Evolutionary conservation across 1,140 invertebrate species (phyloP).

Genomic region (Proctacanthus coquilletti): DNA sequence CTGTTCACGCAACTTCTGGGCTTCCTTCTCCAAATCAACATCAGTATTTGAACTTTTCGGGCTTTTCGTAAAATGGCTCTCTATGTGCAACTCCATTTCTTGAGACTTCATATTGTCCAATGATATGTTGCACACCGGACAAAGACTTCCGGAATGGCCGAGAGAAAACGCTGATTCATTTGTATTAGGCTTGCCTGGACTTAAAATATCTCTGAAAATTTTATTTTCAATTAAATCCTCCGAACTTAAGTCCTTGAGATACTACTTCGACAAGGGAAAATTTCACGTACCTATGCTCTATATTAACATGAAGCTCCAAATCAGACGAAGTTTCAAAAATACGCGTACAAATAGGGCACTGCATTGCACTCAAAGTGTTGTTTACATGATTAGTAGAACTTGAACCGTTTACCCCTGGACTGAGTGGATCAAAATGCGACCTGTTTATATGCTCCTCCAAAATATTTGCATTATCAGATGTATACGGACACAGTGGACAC

Average conservation of each 20-base stretch:
- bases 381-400: not conserved
- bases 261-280: no score
- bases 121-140: conserved; percentile 33
- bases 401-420: conserved; percentile 39
- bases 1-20: conserved; percentile 53
- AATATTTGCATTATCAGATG: conserved; percentile 51
- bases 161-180: not conserved
- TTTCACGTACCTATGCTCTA: conserved; percentile 60
- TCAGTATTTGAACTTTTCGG: conserved; percentile 5
- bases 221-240: conserved; percentile 23
- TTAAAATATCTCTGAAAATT: conserved; percentile 29
- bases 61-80: conserved; percentile 44
- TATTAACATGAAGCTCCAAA: conserved; percentile 71
- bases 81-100: conserved; percentile 37
- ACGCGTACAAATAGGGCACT: conserved; percentile 56
- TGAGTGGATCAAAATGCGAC: conserved; percentile 71
- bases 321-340: conserved; percentile 58
- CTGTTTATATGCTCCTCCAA: conserved; percentile 75
- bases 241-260: no score
- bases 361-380: conserved; percentile 15
- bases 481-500: conserved; percentile 69
- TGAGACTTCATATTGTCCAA: conserved; percentile 7
- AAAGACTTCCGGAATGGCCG: conserved; percentile 1
- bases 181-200: conserved; percentile 28
- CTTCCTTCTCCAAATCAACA: conserved; percentile 45